A percentile compares a stretch with the other conserved stretches of the same genome.
Evolutionary conservation across 2,113 vertebrate species (phyloP).

Genomic region (Natator depressus): DNA sequence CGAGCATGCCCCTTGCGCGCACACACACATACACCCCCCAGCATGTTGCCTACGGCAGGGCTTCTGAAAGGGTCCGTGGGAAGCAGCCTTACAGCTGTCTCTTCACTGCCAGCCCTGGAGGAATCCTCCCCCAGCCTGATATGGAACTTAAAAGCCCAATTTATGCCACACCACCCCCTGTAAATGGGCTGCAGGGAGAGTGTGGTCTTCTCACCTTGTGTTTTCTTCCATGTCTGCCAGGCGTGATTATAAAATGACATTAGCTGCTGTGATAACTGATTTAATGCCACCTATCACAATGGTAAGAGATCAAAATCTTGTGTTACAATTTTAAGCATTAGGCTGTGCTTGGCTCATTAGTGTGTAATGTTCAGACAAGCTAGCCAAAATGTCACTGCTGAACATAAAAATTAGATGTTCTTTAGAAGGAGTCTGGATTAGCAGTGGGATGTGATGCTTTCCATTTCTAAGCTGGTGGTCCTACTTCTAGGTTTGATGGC

Average conservation of each 20-base stretch:
- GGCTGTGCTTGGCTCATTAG: slow-evolving; percentile 31
- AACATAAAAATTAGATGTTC: slow-evolving; percentile 64
- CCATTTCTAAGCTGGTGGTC: slow-evolving; percentile 44
- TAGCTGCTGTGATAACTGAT: slow-evolving; percentile 36
- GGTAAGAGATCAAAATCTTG: slow-evolving; percentile 45
- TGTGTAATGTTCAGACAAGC: slow-evolving; percentile 28
- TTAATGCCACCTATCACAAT: slow-evolving; percentile 49
- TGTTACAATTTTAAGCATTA: slow-evolving; percentile 37
- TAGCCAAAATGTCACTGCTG: slow-evolving; percentile 48
- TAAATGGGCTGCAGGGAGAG: not conserved
- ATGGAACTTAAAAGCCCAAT: not conserved
- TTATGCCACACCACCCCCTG: not conserved
- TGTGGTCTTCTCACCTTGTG: not conserved
- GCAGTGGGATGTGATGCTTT: slow-evolving; percentile 57
- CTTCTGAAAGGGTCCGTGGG: not conserved
- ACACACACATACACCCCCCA: not conserved
- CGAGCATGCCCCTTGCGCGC: not conserved
- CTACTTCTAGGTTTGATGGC: slow-evolving; percentile 27
- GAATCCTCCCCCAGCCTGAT: not conserved
- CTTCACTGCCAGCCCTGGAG: not conserved
- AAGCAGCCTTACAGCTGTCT: not conserved
- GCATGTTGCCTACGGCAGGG: not conserved
- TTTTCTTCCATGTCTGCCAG: not conserved
- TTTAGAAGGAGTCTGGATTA: slow-evolving; percentile 23
- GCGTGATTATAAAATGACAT: not conserved